phyloP scores from a whole-genome alignment of 2,888 invertebrate genomes.

The Epirrhoe alternata region DNA sequence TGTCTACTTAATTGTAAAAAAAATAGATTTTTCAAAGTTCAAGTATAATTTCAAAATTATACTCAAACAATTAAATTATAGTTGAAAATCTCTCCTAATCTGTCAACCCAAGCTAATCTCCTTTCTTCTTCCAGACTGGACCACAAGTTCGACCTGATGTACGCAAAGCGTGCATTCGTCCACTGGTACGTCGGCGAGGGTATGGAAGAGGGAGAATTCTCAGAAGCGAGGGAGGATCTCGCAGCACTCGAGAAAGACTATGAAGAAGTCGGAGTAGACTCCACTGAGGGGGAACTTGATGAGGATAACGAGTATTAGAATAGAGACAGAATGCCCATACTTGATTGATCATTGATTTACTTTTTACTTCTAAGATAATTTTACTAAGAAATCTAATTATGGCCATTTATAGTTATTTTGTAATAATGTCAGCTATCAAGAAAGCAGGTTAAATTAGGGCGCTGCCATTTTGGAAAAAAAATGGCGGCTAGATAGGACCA shows the following conservation, averaged over 20 bases:
- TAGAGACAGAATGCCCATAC: conserved; percentile 5
- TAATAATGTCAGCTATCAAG: too few species aligned
- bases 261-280: conserved; percentile 91
- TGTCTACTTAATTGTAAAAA: too few species aligned
- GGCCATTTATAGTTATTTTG: too few species aligned
- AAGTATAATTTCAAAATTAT: too few species aligned
- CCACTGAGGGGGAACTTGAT: conserved; percentile 88
- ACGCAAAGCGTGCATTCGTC: conserved; percentile 97
- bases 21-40: too few species aligned
- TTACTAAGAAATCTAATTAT: too few species aligned
- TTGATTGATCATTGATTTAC: neutral
- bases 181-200: conserved; percentile 97
- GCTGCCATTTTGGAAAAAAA: too few species aligned
- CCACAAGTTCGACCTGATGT: conserved; percentile 98
- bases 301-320: conserved; percentile 88
- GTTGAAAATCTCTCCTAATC: too few species aligned
- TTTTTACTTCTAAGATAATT: too few species aligned
- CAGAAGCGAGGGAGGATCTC: conserved; percentile 94
- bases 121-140: conserved; percentile 87
- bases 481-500: too few species aligned
- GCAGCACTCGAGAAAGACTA: conserved; percentile 92
- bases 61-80: too few species aligned
- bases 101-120: neutral
- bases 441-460: too few species aligned
- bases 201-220: conserved; percentile 95